phyloP scores from a whole-genome alignment of 2,113 vertebrate species.

The Aldabrachelys gigantea region DNA sequence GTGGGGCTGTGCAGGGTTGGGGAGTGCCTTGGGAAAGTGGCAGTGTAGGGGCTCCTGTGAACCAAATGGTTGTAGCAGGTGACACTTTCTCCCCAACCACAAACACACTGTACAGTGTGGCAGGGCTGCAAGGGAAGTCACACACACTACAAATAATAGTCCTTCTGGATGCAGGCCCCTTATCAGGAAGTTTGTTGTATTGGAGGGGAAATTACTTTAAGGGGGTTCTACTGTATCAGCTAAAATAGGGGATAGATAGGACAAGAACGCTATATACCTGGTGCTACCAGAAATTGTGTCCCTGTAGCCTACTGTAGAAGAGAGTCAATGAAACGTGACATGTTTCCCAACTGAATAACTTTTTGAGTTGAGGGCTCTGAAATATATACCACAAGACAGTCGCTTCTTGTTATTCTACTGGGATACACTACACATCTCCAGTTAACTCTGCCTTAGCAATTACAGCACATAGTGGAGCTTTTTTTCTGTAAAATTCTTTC shows the following conservation, averaged over 20 bases:
- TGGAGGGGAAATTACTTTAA: fast-evolving
- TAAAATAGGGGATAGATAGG: background rate
- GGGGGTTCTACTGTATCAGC: background rate
- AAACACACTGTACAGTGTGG: background rate
- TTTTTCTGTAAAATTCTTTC: background rate
- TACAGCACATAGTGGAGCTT: background rate
- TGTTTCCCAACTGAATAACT: fast-evolving
- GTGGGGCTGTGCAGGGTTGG: background rate
- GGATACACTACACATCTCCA: background rate
- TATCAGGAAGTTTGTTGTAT: background rate
- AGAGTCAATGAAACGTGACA: background rate
- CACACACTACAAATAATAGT: background rate
- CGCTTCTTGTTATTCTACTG: fast-evolving
- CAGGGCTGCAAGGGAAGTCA: background rate
- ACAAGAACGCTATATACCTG: fast-evolving
- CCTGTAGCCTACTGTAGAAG: background rate
- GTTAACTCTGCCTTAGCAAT: fast-evolving
- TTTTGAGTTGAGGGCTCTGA: fast-evolving
- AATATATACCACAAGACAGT: background rate
- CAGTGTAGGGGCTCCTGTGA: background rate
- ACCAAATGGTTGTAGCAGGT: background rate
- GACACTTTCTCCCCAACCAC: background rate
- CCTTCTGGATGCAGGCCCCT: background rate
- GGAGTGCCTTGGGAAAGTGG: background rate
- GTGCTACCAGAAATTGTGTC: fast-evolving